Evolutionary conservation across 2,888 invertebrate species (phyloP).

Genomic region (Lamellibrachia columna): DNA sequence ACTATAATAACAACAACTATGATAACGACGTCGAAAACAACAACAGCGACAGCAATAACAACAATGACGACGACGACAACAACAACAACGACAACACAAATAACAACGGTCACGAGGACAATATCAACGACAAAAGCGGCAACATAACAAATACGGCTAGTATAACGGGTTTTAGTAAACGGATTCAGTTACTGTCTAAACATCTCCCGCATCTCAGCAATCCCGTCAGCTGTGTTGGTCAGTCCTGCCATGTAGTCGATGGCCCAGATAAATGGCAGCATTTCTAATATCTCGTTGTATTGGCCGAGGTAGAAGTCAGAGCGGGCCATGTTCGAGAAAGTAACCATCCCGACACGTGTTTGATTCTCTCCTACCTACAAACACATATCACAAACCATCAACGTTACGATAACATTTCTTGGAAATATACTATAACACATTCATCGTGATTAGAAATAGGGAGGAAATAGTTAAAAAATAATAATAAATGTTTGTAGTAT

Average conservation of each 20-base stretch:
- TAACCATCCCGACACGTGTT: background rate
- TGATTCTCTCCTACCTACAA: background rate
- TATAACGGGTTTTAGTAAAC: background rate
- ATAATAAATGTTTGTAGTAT: too few species aligned
- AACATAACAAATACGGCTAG: too few species aligned
- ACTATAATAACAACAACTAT: background rate
- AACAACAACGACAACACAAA: background rate
- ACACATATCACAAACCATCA: background rate
- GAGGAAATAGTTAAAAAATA: too few species aligned
- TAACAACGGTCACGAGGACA: background rate
- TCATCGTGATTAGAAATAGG: too few species aligned
- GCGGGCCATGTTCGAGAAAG: background rate
- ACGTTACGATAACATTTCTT: background rate
- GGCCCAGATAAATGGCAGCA: background rate
- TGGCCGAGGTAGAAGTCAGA: background rate
- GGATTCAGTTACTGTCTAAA: background rate
- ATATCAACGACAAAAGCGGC: too few species aligned
- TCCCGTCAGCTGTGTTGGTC: conserved; percentile 22
- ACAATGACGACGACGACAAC: background rate
- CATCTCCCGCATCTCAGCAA: background rate
- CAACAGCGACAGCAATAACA: background rate
- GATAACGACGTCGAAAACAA: background rate
- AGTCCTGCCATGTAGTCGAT: conserved; percentile 22
- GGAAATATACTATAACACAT: background rate
- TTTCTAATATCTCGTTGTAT: background rate